Conservation (phyloP, 2,113 vertebrate species). For the Nymphicus hollandicus region DNA sequence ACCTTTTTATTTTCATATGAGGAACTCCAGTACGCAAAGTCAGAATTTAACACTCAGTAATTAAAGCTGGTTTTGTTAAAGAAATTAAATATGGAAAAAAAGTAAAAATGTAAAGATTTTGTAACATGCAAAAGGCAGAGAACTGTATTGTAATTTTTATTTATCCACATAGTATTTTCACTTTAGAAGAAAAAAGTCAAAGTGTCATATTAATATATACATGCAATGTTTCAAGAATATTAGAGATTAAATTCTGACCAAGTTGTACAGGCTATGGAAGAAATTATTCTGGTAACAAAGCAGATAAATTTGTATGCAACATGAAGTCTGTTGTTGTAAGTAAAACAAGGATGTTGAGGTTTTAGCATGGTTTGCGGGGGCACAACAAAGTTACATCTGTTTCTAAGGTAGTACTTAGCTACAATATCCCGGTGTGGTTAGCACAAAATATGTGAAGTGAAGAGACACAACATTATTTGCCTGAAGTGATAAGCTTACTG, state of each 20-base stretch:
- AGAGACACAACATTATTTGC: slow-evolving; percentile 53
- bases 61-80: not conserved
- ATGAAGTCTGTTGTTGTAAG: slow-evolving; percentile 13
- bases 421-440: slow-evolving; percentile 67
- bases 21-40: not conserved
- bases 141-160: not conserved
- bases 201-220: not conserved
- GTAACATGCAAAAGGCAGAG: not conserved
- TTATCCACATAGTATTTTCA: not conserved
- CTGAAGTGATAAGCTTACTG: slow-evolving; percentile 19
- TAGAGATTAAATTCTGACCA: not conserved
- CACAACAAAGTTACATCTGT: slow-evolving; percentile 65
- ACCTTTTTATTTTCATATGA: not conserved
- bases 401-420: slow-evolving; percentile 55
- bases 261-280: not conserved
- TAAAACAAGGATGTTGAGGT: slow-evolving; percentile 77
- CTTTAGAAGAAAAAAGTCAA: not conserved
- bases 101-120: not conserved
- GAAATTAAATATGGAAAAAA: not conserved
- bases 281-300: not conserved
- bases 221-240: not conserved
- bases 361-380: slow-evolving; percentile 73
- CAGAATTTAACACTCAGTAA: not conserved
- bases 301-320: not conserved
- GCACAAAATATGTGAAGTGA: slow-evolving; percentile 19